Base-by-base conservation (phyloP, 2,888 invertebrate species). In the Drosophila robusta region DNA sequence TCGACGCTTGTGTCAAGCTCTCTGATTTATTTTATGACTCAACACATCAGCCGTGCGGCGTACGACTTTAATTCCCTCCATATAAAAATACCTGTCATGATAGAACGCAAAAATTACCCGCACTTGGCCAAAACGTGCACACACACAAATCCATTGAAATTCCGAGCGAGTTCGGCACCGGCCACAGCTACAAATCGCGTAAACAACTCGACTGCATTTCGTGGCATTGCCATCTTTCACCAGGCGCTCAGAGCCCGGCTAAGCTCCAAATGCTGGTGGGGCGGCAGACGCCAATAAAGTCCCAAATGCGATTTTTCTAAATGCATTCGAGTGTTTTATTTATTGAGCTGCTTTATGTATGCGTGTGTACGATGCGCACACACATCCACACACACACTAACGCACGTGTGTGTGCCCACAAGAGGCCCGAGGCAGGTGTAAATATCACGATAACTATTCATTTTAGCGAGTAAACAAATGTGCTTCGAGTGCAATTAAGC, bases 1-100 rank as follows among this genome's bases (percentile, higher is more conserved):
- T 80, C 80, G 89, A 79, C 62, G 75, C 72, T 71, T 66, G 56
- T 89, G 81, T 89, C 89, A 89, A 75, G 72, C 73, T 71, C 56
- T 56, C 79, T 85, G 85, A 85, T 85, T 85, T 85, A 85, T 89
- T 79, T 89, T 70, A 85, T 89, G 84, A 83, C 87, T 88, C 78
- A 80, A 82, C 77, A 80, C 72, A 78, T 74, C 69, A 75, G 70
- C 66, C 52, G 55, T 41, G 44, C 70, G 60, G 62, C 69, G 49
- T 63, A 56, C 63, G 64, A 66, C 73, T 66, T 70, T 73, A 70
- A 63, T 56, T 60, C 66, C 71, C 60, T 29, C 39, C 44, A 61
- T 38, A 64, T 56, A 84, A 74, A 75, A 81, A 73, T 69, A 81
- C 78, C 86, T 70, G 86, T 82, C 83, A 79, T 58, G 79, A 73